Conservation (phyloP, 2,113 vertebrate genomes). For the Psilopogon haemacephalus region DNA sequence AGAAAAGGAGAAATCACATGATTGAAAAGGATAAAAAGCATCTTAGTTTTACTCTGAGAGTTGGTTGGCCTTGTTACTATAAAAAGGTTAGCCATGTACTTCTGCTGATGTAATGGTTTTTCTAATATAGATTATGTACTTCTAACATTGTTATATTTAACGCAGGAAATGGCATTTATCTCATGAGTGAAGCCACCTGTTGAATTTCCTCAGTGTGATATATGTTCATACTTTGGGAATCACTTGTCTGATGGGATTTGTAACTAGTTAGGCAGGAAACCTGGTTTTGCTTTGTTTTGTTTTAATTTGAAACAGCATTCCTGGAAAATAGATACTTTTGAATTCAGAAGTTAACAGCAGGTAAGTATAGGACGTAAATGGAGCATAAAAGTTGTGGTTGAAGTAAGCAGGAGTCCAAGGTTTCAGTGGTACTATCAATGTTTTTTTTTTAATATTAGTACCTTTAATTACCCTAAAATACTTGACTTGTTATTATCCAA, state of each 20-base stretch:
- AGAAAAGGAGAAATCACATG: background rate
- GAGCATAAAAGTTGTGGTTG: background rate
- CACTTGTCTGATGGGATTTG: background rate
- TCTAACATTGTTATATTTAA: background rate
- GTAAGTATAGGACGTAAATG: background rate
- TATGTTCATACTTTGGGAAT: background rate
- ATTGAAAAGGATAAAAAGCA: background rate
- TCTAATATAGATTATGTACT: background rate
- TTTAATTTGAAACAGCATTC: background rate
- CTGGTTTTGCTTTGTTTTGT: background rate
- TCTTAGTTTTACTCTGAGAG: background rate
- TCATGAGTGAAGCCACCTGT: background rate
- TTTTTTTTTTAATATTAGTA: background rate
- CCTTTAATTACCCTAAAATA: background rate
- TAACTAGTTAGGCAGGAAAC: background rate
- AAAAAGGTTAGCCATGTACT: background rate
- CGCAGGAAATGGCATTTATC: background rate
- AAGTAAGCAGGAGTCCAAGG: background rate
- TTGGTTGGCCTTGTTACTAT: background rate
- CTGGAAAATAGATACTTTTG: background rate
- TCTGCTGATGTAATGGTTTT: background rate
- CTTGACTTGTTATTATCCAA: background rate
- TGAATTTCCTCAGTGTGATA: background rate
- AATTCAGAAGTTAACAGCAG: background rate
- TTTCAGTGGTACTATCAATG: background rate